Percentiles rank a stretch among this genome's conserved stretches.
These are phyloP conservation scores for Phoxinus phoxinus DNA, from an alignment of 2,113 vertebrate species.

Conservation along the genomic window DNA sequence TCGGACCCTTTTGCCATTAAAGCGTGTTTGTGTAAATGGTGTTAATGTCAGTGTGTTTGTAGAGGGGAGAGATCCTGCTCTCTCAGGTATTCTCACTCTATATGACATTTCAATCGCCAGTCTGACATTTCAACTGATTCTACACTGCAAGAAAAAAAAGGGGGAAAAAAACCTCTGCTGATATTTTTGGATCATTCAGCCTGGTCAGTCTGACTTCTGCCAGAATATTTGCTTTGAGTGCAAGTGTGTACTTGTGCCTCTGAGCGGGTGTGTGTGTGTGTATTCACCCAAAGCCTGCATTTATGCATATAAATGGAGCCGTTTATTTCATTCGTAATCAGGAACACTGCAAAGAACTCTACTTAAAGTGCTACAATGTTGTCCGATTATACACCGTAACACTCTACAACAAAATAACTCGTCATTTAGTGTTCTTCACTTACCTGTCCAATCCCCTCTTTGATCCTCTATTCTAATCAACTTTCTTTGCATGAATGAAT, in stretches of 20 bases:
- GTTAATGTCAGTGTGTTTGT: slow-evolving; percentile 27
- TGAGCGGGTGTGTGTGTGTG: not conserved
- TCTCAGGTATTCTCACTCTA: slow-evolving; percentile 26
- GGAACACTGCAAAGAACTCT: not conserved
- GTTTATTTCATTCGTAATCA: slow-evolving; percentile 29
- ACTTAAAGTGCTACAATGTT: slow-evolving; percentile 29
- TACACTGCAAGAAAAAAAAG: not conserved
- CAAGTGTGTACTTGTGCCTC: not conserved
- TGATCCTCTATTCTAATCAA: slow-evolving; percentile 44
- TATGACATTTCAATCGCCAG: slow-evolving; percentile 51
- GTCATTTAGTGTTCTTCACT: slow-evolving; percentile 17
- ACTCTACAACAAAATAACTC: slow-evolving; percentile 27
- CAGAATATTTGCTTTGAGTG: not conserved
- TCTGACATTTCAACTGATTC: slow-evolving; percentile 51
- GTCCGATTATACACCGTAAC: slow-evolving; percentile 28
- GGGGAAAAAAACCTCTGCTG: not conserved
- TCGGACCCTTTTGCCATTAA: slow-evolving; percentile 11
- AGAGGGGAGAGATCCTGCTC: slow-evolving; percentile 9
- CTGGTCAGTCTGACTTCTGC: slow-evolving; percentile 12
- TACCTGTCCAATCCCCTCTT: slow-evolving; percentile 33
- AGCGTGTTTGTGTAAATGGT: slow-evolving; percentile 22
- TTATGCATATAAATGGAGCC: not conserved
- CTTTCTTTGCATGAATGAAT: slow-evolving; percentile 43
- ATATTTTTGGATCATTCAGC: slow-evolving; percentile 44
- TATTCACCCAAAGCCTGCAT: not conserved